Evolutionary conservation across 2,113 vertebrate genomes (phyloP), one percentile per base, ranked within the genome.

Genomic region (Nerophis ophidion): DNA sequence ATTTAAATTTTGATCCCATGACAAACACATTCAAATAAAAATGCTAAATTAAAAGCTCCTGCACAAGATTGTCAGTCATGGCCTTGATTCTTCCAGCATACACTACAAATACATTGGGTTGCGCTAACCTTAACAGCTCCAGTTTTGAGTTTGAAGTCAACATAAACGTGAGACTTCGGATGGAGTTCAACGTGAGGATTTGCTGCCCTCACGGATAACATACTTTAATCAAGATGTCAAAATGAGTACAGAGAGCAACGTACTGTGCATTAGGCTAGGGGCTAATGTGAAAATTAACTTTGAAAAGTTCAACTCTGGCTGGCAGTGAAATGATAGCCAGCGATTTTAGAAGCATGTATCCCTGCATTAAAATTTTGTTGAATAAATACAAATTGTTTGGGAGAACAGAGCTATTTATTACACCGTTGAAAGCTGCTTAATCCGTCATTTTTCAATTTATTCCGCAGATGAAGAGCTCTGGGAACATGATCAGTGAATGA

Each of bases 1-100:
- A 42, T 76, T 75, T 36, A 44, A 66, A 52, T 49, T 53, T 66
- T 76, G 76, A 81, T 82, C 82, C 66, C 19, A 70, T 68, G 46
- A 76, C 76, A 86, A 85, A 86, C 65, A 85, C 65, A 85, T 76
- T 42, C 60, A 26, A 69, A 71, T 71, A 65, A 65, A 78, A 84
- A 57, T 57, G 19, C 26, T 77, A 81, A 44, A 86, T 88, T 82
- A 86, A 80, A 87, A 72, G 46, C 49, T 66, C 19, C 33, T 49
- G 15, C 8, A 16, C 13, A 19, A 51, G 61, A 71, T 74, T 70
- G 33, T 65, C n/a, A 16, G 26, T 51, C 58, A 49, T 70, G 66
- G 71, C 70, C 65, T 48, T 71, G 69, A 79, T 83, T 73, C 82
- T 75, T 83, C 66, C 61, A 68, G 66, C 83, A 69, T 44, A 15